These are phyloP conservation scores for Pterostichus madidus DNA, from an alignment of 2,888 invertebrate genomes.

Conservation along the genomic window DNA sequence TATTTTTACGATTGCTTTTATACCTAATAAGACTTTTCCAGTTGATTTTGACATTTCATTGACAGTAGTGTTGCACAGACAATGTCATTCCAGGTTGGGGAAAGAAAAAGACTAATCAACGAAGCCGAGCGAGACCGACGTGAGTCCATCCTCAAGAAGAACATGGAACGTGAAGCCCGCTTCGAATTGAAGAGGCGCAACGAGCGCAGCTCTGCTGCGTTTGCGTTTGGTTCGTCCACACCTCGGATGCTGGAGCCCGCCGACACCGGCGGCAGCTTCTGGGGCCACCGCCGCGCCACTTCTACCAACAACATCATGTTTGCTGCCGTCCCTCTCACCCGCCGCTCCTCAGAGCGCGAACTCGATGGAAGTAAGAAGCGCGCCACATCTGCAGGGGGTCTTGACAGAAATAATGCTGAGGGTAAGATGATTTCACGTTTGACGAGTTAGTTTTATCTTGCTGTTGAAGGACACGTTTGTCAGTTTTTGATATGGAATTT, in stretches of 20 bases:
- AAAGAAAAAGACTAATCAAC: conserved; percentile 92
- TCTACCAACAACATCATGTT: conserved; percentile 93
- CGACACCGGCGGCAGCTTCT: conserved; percentile 89
- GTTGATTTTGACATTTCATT: too few species aligned
- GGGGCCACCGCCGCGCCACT: conserved; percentile 93
- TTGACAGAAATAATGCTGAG: conserved; percentile 83
- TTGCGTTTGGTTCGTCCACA: conserved; percentile 95
- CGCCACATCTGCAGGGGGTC: conserved; percentile 86
- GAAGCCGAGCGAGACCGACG: conserved; percentile 93
- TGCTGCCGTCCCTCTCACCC: conserved; percentile 86
- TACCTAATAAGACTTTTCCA: too few species aligned
- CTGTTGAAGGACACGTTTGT: conserved; percentile 1
- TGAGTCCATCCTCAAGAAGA: conserved; percentile 91
- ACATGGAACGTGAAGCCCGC: conserved; percentile 87
- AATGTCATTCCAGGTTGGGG: conserved; percentile 83
- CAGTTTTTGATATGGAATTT: conserved; percentile 11
- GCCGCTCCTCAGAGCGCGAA: conserved; percentile 92
- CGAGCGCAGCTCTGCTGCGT: conserved; percentile 87
- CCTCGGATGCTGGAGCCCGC: conserved; percentile 91
- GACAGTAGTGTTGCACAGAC: too few species aligned
- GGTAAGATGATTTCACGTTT: conserved; percentile 75
- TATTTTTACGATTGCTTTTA: too few species aligned
- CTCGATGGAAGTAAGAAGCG: conserved; percentile 88
- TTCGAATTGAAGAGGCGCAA: conserved; percentile 89
- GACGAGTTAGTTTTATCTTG: conserved; percentile 61